Percentiles rank a stretch among this genome's conserved stretches.
Evolutionary conservation across 64 coral and sea anemone genomes (phyloP).

Genomic region (Cladopsammia gracilis): DNA sequence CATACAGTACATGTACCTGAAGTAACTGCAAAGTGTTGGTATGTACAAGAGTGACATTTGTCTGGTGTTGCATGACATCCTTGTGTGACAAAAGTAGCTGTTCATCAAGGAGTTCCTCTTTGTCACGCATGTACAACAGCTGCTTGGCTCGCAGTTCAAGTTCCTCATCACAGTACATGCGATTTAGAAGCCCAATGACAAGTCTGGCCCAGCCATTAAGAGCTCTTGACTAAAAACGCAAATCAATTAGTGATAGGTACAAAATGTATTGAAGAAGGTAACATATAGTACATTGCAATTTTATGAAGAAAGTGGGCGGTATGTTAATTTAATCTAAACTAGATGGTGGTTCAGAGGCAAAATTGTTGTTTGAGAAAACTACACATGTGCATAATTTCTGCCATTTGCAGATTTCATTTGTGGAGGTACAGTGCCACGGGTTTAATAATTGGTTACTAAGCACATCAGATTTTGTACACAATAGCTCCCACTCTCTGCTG

Average conservation of each 20-base stretch:
- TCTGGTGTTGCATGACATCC: conserved; percentile 51
- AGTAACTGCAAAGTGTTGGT: conserved; percentile 62
- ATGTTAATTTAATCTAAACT: too few relatives aligned
- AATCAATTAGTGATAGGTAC: not conserved
- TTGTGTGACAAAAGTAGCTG: conserved; percentile 40
- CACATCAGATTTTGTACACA: too few relatives aligned
- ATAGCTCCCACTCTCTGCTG: too few relatives aligned
- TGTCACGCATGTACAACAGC: conserved; percentile 74
- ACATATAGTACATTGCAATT: too few relatives aligned
- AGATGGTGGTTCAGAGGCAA: too few relatives aligned
- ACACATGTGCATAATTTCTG: too few relatives aligned
- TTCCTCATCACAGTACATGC: conserved; percentile 65
- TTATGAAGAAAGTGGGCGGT: too few relatives aligned
- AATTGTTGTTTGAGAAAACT: too few relatives aligned
- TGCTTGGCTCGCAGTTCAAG: conserved; percentile 63
- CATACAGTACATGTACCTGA: conserved; percentile 45
- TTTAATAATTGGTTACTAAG: too few relatives aligned
- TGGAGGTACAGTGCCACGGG: too few relatives aligned
- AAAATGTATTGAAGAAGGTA: too few relatives aligned
- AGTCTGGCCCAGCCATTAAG: conserved; percentile 76
- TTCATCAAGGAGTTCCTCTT: conserved; percentile 76
- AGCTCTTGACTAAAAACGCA: conserved; percentile 33
- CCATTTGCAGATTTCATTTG: too few relatives aligned
- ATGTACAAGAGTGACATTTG: conserved; percentile 29
- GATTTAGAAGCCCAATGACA: conserved; percentile 67